Base-by-base conservation (phyloP, 2,888 invertebrate genomes). In the Abscondita cerata region DNA sequence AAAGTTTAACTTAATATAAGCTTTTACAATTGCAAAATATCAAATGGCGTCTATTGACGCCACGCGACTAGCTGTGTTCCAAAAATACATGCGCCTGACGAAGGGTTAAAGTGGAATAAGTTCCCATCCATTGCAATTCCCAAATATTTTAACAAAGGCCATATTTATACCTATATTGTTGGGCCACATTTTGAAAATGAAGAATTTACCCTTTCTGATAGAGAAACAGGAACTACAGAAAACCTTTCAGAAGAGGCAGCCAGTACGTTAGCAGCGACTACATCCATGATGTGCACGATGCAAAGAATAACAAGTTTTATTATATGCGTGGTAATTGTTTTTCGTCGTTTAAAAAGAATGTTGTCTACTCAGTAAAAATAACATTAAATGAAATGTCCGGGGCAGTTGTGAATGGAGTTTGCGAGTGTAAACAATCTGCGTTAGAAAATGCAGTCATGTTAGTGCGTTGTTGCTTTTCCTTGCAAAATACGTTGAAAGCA, bases 381-480 rank as follows among this genome's bases (percentile, higher is more conserved):
- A 41, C 13, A 4, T 13, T 41, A 12, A 41, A 41, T 16, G 15
- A n/a, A 8, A 6, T 38, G 18, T 52, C 52, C 19, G 52, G 52
- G n/a, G 38, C 40, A 38, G 25, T 52, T 9, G 11, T 52, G 2
- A 40, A 2, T 1, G 52, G n/a, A 18, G 8, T 8, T 1, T 52
- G 52, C 12, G 40, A 52, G n/a, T 40, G 52, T 19, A 38, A 40
- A 4, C 52, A 40, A 25, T 52, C 52, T 40, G 38, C 40, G 2
- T 15, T 40, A 12, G 52, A 34, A 52, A 52, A 40, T 52, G 52
- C 15, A 52, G 52, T 20, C 52, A 52, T 20, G 38, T 52, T 38
- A 40, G 19, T 40, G 52, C 52, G 1, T 8, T 40, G n/a, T 20
- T 52, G 18, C 12, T 52, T 1, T 52, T 52, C 18, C 13, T 52